A percentile compares a stretch with the other conserved stretches of the same genome.
Conservation (phyloP, 2,888 invertebrate genomes). For the Bellardia pandia region DNA sequence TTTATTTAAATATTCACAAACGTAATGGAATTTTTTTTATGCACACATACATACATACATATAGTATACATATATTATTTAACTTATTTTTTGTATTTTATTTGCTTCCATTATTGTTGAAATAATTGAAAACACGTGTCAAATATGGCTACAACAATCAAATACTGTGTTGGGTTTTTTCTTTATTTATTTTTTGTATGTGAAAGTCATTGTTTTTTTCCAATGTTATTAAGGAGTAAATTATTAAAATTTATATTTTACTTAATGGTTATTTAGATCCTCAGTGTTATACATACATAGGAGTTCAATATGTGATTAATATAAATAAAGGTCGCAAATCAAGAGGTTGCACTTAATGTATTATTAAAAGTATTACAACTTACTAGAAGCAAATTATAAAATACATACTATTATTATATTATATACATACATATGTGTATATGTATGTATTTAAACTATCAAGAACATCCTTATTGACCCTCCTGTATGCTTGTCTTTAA, state of each 20-base stretch:
- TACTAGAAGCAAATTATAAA: no score
- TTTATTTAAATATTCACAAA: slow-evolving; percentile 68
- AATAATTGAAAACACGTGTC: slow-evolving; percentile 72
- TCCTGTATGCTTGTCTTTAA: not conserved
- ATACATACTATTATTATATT: no score
- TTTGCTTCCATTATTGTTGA: slow-evolving; percentile 48
- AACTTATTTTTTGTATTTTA: slow-evolving; percentile 30
- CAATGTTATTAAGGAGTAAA: no score
- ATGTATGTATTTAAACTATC: no score
- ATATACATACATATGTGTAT: not conserved
- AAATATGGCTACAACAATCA: slow-evolving; percentile 39
- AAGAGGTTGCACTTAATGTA: no score
- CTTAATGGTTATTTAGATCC: no score
- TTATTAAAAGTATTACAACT: no score
- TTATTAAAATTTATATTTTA: no score
- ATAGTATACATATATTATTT: slow-evolving; percentile 19
- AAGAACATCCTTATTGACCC: not conserved
- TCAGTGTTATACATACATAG: no score
- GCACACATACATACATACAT: not conserved
- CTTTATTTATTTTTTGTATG: not conserved
- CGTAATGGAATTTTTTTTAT: slow-evolving; percentile 67
- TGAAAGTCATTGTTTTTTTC: no score
- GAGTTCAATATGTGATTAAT: no score
- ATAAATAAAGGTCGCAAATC: no score
- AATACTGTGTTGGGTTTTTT: not conserved